Evolutionary conservation across 2,797 vertebrate genomes (phyloP).

Genomic region (Chromis chromis): DNA sequence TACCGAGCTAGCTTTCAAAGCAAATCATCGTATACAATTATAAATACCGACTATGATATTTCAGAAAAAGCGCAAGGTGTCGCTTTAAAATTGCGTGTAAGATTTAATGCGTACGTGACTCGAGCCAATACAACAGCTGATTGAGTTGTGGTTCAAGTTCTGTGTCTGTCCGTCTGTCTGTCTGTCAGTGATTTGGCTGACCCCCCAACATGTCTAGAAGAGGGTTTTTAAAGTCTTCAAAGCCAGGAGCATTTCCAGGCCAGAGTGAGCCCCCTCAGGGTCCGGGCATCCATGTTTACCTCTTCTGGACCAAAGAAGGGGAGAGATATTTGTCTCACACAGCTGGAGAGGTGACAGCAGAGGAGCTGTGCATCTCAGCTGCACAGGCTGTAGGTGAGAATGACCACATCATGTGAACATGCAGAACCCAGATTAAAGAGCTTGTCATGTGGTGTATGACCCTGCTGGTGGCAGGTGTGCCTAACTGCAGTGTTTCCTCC

Average conservation of each 20-base stretch:
- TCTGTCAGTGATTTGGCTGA: constrained; percentile 25
- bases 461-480: not conserved
- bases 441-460: not conserved
- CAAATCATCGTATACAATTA: not conserved
- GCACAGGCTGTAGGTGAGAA: constrained; percentile 87
- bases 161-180: constrained; percentile 10
- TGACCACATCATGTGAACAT: not conserved
- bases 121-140: not conserved
- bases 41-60: not conserved
- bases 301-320: constrained; percentile 87
- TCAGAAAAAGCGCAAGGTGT: not conserved
- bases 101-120: not conserved
- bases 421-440: not conserved
- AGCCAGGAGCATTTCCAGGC: constrained; percentile 17
- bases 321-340: constrained; percentile 83
- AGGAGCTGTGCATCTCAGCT: constrained; percentile 88
- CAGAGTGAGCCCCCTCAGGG: constrained; percentile 60
- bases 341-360: constrained; percentile 80
- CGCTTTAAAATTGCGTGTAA: not conserved
- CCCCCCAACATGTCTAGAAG: constrained; percentile 77
- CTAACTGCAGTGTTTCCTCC: constrained; percentile 32
- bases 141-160: not conserved
- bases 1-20: not conserved
- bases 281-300: constrained; percentile 82
- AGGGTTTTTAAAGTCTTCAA: constrained; percentile 62